Base-by-base conservation (phyloP, 2,888 invertebrate genomes). In the Perithous albicinctus region DNA sequence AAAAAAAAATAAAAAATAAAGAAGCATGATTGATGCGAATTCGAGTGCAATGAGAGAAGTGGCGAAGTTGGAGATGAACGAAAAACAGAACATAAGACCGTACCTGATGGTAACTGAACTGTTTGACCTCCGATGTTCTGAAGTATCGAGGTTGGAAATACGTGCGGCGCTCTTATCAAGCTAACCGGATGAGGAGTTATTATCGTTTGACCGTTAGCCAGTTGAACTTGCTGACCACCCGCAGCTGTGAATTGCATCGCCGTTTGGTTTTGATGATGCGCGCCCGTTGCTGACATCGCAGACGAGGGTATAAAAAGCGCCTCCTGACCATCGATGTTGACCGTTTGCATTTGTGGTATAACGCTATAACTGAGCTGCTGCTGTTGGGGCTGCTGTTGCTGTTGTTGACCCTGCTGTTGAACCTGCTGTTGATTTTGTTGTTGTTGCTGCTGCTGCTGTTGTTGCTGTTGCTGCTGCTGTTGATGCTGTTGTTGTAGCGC, bases 261-360 rank as follows among this genome's bases (percentile, higher is more conserved):
- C 0, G 93, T 91, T 80, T 93, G 93, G 1, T 87, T 85, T 77
- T 93, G 93, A 91, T 93, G 90, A 93, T 95, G 91, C 87, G 93
- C 85, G 89, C 93, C 93, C 88, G 89, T 87, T 0, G 90, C 89
- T 0, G 91, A 95, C 85, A 95, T 95, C 26, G 95, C 95, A 83
- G 96, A 95, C 18, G 97, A 96, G 2, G 98, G 98, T 89, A 98
- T 98, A 90, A 98, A 97, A 23, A 98, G 94, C 0, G 98, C 98
- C 89, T 98, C 98, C 91, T 98, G 98, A 0, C 98, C 98, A 92
- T 98, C 98, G 20, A 98, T 96, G 20, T 97, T 98, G 74, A 98
- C 97, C 0, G 98, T 96, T 92, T 98, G 98, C 95, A 98, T 96
- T 43, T 97, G 97, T 69, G 95, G 96, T 89, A 96, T 95, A 8